Conservation (phyloP, 37 sponge, comb jelly and placozoan species). For the Axinella damicornis region DNA sequence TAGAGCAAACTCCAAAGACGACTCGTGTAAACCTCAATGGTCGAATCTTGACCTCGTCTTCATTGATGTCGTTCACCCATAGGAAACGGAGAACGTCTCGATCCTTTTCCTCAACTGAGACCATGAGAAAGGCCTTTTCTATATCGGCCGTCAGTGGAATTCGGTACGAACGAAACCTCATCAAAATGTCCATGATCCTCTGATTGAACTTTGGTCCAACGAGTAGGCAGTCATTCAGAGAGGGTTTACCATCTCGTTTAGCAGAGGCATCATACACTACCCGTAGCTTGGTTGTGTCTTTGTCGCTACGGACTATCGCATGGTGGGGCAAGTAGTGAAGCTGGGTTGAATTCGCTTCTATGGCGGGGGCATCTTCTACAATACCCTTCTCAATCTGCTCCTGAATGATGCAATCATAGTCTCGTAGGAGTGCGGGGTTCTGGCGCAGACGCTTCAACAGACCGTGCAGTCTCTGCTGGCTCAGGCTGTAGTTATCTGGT, state of each 20-base stretch:
- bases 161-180: conserved; percentile 11
- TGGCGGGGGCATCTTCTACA: conserved; percentile 1
- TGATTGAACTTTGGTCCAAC: conserved; percentile 36
- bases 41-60: conserved; percentile 4
- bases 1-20: conserved; percentile 33
- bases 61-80: conserved; percentile 33
- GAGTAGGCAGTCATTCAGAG: conserved; percentile 28
- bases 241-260: background rate
- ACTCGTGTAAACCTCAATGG: conserved; percentile 16
- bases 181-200: conserved; percentile 40
- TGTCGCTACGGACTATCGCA: no score
- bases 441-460: conserved; percentile 19
- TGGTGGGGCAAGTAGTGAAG: conserved; percentile 45
- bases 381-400: conserved; percentile 26
- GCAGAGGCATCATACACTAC: no score
- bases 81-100: conserved; percentile 36
- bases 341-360: background rate
- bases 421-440: background rate
- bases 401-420: conserved; percentile 39
- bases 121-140: no score
- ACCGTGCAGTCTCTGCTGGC: conserved; percentile 24
- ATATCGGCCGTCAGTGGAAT: conserved; percentile 36
- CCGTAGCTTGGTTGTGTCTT: no score
- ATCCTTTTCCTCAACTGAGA: conserved; percentile 21
- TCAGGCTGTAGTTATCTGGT: conserved; percentile 37